phyloP scores from a whole-genome alignment of 2,797 vertebrate genomes.

The Chiloscyllium punctatum region DNA sequence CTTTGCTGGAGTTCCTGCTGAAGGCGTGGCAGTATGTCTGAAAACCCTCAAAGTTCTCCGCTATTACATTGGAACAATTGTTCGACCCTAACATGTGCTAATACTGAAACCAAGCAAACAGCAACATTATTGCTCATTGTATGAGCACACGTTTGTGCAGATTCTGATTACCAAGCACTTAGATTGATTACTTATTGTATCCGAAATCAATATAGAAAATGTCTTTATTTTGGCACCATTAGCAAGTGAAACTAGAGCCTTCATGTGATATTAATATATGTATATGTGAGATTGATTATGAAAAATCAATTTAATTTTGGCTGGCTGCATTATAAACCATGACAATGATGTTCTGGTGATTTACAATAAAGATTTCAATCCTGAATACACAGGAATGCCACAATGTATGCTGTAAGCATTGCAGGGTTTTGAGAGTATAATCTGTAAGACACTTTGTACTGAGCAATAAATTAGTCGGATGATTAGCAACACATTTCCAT shows the following conservation, averaged over 20 bases:
- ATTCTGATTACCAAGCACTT: constrained; percentile 1
- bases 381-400: too few species aligned
- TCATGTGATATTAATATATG: constrained; percentile 6
- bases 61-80: not conserved
- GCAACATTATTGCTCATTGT: not conserved
- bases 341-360: not conserved
- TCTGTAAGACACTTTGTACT: too few species aligned
- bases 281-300: not conserved
- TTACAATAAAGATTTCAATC: not conserved
- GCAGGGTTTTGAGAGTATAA: too few species aligned
- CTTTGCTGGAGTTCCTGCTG: not conserved
- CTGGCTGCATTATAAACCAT: not conserved
- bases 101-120: not conserved
- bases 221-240: not conserved
- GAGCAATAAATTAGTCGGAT: too few species aligned
- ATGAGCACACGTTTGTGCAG: not conserved
- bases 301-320: not conserved
- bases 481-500: too few species aligned
- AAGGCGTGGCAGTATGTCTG: not conserved
- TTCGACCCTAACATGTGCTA: not conserved
- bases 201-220: not conserved
- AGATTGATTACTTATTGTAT: not conserved
- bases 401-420: too few species aligned
- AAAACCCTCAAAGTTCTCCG: not conserved
- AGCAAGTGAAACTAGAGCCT: not conserved